Evolutionary conservation across 2,113 vertebrate species (phyloP), one percentile per base, ranked within the genome.

Genomic region (Nothobranchius kuhntae): DNA sequence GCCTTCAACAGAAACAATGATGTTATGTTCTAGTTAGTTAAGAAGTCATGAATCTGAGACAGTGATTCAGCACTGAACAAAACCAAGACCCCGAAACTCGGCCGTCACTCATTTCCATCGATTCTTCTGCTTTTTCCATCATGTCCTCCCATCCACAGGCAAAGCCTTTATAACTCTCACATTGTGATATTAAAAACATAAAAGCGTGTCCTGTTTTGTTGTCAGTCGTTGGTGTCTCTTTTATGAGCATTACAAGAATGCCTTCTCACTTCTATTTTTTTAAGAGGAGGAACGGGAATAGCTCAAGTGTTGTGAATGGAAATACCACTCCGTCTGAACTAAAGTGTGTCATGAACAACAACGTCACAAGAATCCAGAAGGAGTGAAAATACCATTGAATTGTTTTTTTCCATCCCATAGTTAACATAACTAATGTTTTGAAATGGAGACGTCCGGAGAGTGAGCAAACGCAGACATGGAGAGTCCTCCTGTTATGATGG

Each of bases 391-490:
- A 54, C 63, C 75, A 75, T 73, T 59, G 77, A 61, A 44, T 61
- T 21, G 21, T 21, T 21, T 65, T 75, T 80, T 83, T 85, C 68
- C 53, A 58, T 47, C 40, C 47, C 73, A 86, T 90, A 82, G 87
- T 88, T 90, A 86, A 87, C 79, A 66, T 71, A 58, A 81, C 72
- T 68, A 72, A 72, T 80, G 74, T 73, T 75, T 77, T 68, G 78
- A 83, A 88, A 80, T 69, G 69, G 73, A 81, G 73, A 68, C 70
- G 58, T 74, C 46, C 0, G 42, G 77, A 51, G 53, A 53, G 48
- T 65, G 77, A 87, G 86, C 86, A 88, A 91, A 93, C 85, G 83
- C 79, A 89, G 90, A 68, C 87, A 91, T 65, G 85, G 87, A 90
- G 91, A 79, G 74, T 62, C 56, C 52, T 78, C 68, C 69, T 71